Percentiles rank a stretch among this genome's conserved stretches.
Conservation (phyloP, 1,140 invertebrate species). For the Leguminivora glycinivorella region DNA sequence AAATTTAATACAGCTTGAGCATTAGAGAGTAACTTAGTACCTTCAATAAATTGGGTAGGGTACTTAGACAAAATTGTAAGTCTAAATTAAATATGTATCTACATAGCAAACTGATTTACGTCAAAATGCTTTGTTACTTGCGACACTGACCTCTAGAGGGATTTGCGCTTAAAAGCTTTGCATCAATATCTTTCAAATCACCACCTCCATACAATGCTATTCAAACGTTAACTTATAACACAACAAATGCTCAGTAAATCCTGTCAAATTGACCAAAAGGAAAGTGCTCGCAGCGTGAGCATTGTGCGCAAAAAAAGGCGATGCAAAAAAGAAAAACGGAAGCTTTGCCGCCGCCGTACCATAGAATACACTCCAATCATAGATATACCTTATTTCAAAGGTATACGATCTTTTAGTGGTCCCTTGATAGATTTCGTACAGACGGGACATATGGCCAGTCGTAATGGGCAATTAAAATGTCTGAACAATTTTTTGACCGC, state of each 20-base stretch:
- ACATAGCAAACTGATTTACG: neutral
- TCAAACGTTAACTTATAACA: conserved; percentile 29
- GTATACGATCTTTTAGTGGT: neutral
- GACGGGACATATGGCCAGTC: conserved; percentile 16
- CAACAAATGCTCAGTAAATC: neutral
- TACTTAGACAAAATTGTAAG: no score
- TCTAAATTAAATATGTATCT: no score
- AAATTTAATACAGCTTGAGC: neutral
- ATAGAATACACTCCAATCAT: neutral
- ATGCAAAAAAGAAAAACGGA: conserved; percentile 35
- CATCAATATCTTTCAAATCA: conserved; percentile 5
- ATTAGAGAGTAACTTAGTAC: no score
- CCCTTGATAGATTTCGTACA: neutral
- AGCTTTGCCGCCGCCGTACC: conserved; percentile 14
- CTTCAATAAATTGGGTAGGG: no score
- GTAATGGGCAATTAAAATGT: conserved; percentile 28
- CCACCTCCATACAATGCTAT: conserved; percentile 29
- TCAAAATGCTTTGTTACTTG: neutral
- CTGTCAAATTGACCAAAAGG: conserved; percentile 42
- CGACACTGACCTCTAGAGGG: neutral
- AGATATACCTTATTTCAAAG: neutral
- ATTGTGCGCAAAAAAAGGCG: conserved; percentile 34
- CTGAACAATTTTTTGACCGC: conserved; percentile 17
- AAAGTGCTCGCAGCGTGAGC: conserved; percentile 40
- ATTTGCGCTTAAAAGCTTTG: neutral